Evolutionary conservation across 1,140 invertebrate genomes (phyloP).

Genomic region (Drosophila biarmipes): DNA sequence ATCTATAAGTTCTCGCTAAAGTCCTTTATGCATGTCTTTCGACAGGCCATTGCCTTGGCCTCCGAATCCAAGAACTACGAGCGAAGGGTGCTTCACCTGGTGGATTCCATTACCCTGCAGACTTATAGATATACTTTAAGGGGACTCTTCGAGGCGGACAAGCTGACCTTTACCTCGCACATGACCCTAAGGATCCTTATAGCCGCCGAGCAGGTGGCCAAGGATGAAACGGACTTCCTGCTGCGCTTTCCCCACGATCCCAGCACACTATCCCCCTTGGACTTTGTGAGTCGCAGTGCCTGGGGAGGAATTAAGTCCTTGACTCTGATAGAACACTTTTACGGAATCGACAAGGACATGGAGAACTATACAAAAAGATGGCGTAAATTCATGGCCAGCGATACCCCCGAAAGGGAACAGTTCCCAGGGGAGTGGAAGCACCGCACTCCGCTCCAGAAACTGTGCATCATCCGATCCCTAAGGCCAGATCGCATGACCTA

Average conservation of each 20-base stretch:
- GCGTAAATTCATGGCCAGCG: conserved; percentile 96
- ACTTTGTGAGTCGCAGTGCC: conserved; percentile 92
- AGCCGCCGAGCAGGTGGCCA: conserved; percentile 89
- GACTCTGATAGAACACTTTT: conserved; percentile 92
- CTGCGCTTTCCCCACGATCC: conserved; percentile 91
- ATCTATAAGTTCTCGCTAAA: conserved; percentile 99
- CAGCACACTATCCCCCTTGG: conserved; percentile 90
- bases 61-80: conserved; percentile 88
- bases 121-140: conserved; percentile 95
- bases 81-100: conserved; percentile 90
- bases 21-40: conserved; percentile 97
- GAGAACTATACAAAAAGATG: conserved; percentile 96
- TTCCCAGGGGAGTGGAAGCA: conserved; percentile 99
- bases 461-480: conserved; percentile 96
- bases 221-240: conserved; percentile 94
- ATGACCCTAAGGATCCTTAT: conserved; percentile 92
- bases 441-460: conserved; percentile 93
- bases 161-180: conserved; percentile 95
- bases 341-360: conserved; percentile 96
- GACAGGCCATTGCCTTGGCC: conserved; percentile 92
- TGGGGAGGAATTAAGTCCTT: conserved; percentile 96
- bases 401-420: conserved; percentile 96
- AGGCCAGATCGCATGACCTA: conserved; percentile 89
- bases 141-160: conserved; percentile 97
- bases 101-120: conserved; percentile 95